Base-by-base conservation (phyloP, 2,888 invertebrate species). In the Cheilosia urbana region DNA sequence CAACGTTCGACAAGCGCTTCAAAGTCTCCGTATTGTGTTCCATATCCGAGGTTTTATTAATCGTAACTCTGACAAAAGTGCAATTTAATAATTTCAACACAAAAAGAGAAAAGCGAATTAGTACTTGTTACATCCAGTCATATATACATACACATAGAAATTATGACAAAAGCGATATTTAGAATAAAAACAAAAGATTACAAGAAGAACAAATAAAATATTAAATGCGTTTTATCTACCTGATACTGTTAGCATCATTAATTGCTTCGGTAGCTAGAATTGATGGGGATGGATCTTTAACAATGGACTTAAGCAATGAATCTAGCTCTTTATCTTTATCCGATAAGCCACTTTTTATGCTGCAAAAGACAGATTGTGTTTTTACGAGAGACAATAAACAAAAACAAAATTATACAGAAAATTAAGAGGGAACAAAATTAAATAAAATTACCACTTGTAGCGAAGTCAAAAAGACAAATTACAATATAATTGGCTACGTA, bases 241-340 rank as follows among this genome's bases (percentile, higher is more conserved):
- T 92, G 91, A 92, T 93, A 88, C 93, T 92, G 88, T 93, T 92
- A 89, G 93, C 93, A 91, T 94, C 94, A 90, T 94, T 94, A 90
- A 93, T 93, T 89, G 94, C 91, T 92, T 95, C 93, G 89, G 93
- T 90, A 91, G 93, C 92, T 92, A 94, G 93, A 87, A 93, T 92
- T 85, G 93, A 93, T 89, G 92, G 92, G 88, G 93, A 91, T 88
- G 94, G 93, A 91, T 95, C 96, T 92, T 96, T 96, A 75, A 95
- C 95, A 89, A 96, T 93, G 89, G 95, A 96, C 91, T 96, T 96
- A 87, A 97, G 94, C 75, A 97, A 93, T 88, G 95, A 95, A 92
- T 97, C 97, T 88, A 97, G 92, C 90, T 94, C 94, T 90, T 90
- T 92, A 90, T 94, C 94, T 94, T 91, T 95, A 93, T 89, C 94